Percentiles rank a stretch among this genome's conserved stretches.
Evolutionary conservation across 2,113 vertebrate species (phyloP).

Genomic region (Bufo gargarizans): DNA sequence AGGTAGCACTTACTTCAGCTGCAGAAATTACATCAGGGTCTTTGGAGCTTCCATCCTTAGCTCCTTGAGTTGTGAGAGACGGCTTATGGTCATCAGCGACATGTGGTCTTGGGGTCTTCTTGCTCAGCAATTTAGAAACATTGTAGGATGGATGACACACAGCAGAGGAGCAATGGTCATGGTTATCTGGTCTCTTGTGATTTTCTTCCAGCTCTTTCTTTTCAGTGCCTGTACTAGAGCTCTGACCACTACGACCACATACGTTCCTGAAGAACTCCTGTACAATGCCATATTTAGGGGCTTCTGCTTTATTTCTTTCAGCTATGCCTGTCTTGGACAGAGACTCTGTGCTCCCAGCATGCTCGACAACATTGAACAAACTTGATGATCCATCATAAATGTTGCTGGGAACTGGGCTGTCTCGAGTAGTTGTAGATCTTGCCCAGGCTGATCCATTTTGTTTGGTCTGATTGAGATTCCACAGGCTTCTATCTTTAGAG

Average conservation of each 20-base stretch:
- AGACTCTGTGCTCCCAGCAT: constrained; percentile 87
- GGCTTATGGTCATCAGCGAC: constrained; percentile 77
- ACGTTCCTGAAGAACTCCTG: constrained; percentile 92
- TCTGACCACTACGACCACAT: constrained; percentile 75
- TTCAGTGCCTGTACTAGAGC: constrained; percentile 70
- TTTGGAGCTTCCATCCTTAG: constrained; percentile 70
- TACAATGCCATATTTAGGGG: constrained; percentile 84
- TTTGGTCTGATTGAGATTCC: constrained; percentile 91
- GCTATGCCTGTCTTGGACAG: constrained; percentile 82
- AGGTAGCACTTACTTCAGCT: constrained; percentile 76
- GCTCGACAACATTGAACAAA: constrained; percentile 95
- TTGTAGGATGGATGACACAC: constrained; percentile 75
- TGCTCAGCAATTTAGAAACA: constrained; percentile 84
- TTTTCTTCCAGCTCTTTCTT: constrained; percentile 76
- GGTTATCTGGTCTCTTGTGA: constrained; percentile 68
- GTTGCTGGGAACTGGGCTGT: constrained; percentile 93
- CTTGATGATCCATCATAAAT: constrained; percentile 94
- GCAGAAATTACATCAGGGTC: constrained; percentile 68
- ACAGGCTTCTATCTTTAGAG: constrained; percentile 89
- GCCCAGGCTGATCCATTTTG: constrained; percentile 95
- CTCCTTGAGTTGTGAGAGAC: constrained; percentile 62
- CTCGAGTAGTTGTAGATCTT: constrained; percentile 94
- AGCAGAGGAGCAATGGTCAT: constrained; percentile 66
- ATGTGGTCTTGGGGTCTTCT: constrained; percentile 85
- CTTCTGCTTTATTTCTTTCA: constrained; percentile 74